phyloP scores from a whole-genome alignment of 2,888 invertebrate genomes.

The Herminia tarsipennalis region DNA sequence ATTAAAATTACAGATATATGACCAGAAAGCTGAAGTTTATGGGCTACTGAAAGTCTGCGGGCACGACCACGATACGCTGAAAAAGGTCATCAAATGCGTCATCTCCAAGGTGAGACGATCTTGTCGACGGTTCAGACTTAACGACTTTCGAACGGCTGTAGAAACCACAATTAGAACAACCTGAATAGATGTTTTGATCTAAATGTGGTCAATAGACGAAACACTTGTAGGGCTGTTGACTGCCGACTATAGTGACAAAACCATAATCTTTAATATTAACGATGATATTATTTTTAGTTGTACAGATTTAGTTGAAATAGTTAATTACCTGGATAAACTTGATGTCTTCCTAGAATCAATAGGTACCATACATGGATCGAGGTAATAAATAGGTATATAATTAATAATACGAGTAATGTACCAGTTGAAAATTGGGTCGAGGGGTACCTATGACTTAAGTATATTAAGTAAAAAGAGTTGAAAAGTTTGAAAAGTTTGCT shows the following conservation, averaged over 20 bases:
- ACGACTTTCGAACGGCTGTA: slow-evolving; percentile 7
- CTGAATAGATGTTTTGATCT: background rate
- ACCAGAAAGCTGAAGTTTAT: slow-evolving; percentile 69
- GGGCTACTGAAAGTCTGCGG: slow-evolving; percentile 73
- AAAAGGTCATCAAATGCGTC: slow-evolving; percentile 81
- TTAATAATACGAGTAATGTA: too few relatives aligned
- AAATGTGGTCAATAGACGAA: background rate
- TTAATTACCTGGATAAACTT: too few relatives aligned
- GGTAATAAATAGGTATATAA: too few relatives aligned
- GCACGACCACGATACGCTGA: slow-evolving; percentile 75
- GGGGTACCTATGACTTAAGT: too few relatives aligned
- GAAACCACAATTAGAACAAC: slow-evolving; percentile 14
- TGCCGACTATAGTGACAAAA: background rate
- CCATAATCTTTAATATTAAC: too few relatives aligned
- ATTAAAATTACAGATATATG: slow-evolving; percentile 65
- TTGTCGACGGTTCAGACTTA: background rate
- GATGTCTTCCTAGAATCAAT: too few relatives aligned
- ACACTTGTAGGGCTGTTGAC: background rate
- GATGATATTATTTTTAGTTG: too few relatives aligned
- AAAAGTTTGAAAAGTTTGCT: too few relatives aligned
- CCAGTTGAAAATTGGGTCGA: too few relatives aligned
- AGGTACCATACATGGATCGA: too few relatives aligned
- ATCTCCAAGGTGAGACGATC: slow-evolving; percentile 69
- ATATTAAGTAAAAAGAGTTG: too few relatives aligned
- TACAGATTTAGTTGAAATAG: too few relatives aligned